A percentile compares a stretch with the other conserved stretches of the same genome.
These are phyloP conservation scores for Ephestia elutella DNA, from an alignment of 1,140 invertebrate genomes.

Conservation along the genomic window DNA sequence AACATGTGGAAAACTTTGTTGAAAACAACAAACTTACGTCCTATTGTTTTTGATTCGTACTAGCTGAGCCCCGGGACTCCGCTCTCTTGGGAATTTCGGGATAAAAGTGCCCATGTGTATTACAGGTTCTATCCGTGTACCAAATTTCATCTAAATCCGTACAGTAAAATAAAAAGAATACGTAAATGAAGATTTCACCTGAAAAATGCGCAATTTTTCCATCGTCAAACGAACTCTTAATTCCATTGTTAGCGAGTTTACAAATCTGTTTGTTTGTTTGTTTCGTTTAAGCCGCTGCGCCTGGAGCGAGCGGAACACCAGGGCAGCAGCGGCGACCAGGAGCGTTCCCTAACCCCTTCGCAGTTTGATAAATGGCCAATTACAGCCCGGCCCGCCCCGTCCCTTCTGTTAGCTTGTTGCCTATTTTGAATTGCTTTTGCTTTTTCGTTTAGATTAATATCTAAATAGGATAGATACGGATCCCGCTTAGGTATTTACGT, in stretches of 20 bases:
- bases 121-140: no score
- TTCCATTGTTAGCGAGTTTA: constrained; percentile 17
- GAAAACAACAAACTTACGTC: neutral
- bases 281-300: constrained; percentile 40
- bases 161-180: no score
- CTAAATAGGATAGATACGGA: constrained; percentile 74
- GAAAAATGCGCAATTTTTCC: neutral
- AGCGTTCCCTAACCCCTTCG: constrained; percentile 70
- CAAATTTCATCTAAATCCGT: no score
- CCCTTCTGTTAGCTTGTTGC: constrained; percentile 72
- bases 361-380: constrained; percentile 76
- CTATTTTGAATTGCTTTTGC: constrained; percentile 73
- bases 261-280: constrained; percentile 57
- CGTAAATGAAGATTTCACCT: neutral
- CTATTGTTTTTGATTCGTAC: no score
- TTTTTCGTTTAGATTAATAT: constrained; percentile 74
- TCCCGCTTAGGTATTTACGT: constrained; percentile 69
- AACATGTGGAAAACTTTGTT: neutral
- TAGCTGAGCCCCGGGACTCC: no score
- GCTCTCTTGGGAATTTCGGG: no score
- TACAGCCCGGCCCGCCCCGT: constrained; percentile 64
- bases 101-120: no score
- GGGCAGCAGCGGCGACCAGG: constrained; percentile 50
- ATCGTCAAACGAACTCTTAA: constrained; percentile 12
- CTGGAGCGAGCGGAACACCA: constrained; percentile 36